A percentile compares a stretch with the other conserved stretches of the same genome.
These are phyloP conservation scores for Syncerus caffer DNA, from an alignment of 2,797 vertebrate genomes.

Conservation along the genomic window DNA sequence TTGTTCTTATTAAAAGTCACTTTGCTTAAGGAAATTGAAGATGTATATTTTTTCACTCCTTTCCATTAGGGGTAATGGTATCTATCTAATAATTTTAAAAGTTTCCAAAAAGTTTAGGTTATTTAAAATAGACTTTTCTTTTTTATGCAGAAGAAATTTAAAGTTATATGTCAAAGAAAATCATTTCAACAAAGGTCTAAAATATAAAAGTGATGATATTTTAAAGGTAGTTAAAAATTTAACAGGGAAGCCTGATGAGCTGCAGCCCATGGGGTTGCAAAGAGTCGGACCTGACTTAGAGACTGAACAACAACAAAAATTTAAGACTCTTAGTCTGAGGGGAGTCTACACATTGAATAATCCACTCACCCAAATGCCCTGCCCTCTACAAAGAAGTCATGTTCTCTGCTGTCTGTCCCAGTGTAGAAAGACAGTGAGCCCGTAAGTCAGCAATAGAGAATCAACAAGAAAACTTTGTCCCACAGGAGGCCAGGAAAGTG, in stretches of 20 bases:
- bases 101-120: constrained; percentile 19
- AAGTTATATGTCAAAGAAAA: constrained; percentile 24
- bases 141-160: neutral
- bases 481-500: neutral
- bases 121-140: constrained; percentile 50
- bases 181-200: neutral
- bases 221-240: neutral
- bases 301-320: neutral
- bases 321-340: neutral
- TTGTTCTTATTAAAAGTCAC: constrained; percentile 50
- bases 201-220: neutral
- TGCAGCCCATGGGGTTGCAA: neutral
- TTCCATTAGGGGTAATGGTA: constrained; percentile 34
- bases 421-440: neutral
- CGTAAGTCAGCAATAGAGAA: neutral
- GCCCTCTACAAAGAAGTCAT: neutral
- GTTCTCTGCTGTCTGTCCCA: neutral
- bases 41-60: constrained; percentile 13
- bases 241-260: neutral
- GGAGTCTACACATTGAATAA: neutral
- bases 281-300: neutral
- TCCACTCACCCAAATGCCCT: neutral
- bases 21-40: constrained; percentile 48
- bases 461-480: neutral
- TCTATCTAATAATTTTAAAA: constrained; percentile 44